A percentile compares a stretch with the other conserved stretches of the same genome.
These are phyloP conservation scores for Aleadryas rufinucha DNA, from an alignment of 2,113 vertebrate genomes.

Conservation along the genomic window DNA sequence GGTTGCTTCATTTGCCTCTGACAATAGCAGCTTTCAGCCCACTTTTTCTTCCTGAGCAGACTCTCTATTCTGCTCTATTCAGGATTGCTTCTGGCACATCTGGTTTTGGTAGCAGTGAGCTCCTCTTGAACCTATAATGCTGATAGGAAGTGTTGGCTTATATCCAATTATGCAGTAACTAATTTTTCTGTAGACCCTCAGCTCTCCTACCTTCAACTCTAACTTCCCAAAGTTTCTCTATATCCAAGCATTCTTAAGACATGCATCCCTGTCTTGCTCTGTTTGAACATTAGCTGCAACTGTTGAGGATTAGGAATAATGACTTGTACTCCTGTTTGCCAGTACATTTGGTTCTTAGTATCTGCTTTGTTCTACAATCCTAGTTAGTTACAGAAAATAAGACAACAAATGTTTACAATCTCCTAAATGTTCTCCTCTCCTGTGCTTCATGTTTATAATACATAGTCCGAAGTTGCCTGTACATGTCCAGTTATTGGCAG, in stretches of 20 bases:
- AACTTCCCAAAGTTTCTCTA: neutral
- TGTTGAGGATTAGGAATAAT: neutral
- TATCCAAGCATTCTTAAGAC: neutral
- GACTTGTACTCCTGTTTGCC: neutral
- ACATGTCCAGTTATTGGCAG: neutral
- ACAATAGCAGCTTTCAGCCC: neutral
- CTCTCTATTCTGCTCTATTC: neutral
- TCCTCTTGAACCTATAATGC: neutral
- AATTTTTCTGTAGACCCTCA: neutral
- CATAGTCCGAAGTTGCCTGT: neutral
- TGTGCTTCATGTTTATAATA: neutral
- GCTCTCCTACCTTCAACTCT: neutral
- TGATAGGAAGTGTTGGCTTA: neutral
- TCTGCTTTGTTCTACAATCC: neutral
- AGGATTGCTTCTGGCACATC: neutral
- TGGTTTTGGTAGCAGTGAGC: neutral
- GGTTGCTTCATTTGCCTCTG: neutral
- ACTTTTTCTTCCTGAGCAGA: neutral
- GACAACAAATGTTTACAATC: neutral
- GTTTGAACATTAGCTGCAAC: neutral
- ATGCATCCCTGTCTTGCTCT: neutral
- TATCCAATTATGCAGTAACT: neutral
- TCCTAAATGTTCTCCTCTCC: neutral
- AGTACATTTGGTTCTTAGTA: neutral
- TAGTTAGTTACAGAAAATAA: neutral